Evolutionary conservation across 2,113 vertebrate species (phyloP), one percentile per base, ranked within the genome.

Genomic region (Amphiprion ocellaris): DNA sequence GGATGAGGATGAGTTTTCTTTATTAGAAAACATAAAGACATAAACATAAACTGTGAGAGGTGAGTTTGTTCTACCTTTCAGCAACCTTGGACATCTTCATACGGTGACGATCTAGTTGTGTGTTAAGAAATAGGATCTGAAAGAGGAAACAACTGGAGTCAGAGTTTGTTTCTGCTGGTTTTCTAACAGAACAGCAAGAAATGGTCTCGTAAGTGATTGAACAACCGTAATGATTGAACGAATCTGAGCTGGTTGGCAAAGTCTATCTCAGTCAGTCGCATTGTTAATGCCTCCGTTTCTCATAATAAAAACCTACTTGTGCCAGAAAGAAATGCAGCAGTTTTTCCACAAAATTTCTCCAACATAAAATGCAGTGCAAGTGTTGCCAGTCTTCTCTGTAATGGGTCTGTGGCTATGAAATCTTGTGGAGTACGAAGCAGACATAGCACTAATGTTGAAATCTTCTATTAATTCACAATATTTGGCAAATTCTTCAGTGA

Each of bases 81-180:
- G 98, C 97, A 81, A 99, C 98, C 95, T 99, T 99, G 77, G 98
- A 99, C 97, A 99, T 98, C 95, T 99, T 99, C 96, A 99, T 95
- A 94, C 98, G 96, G 92, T 99, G 98, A 77, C 98, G 96, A 88
- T 99, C 98, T 47, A 99, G 94, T 93, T 99, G 98, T 50, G 94
- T 79, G 63, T 96, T 97, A 92, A 99, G 95, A 93, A 99, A 99
- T 49, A 93, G 76, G 90, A 99, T 99, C 98, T 99, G 94, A 64
- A 78, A 49, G 23, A 64, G 49, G 2, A 55, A 6, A 66, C 0
- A 15, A 68, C 14, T 70, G 85, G 77, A 37, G 58, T 68, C 63
- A 65, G 12, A 10, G 56, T 53, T 47, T 63, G 46, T 33, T 33
- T 23, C 24, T 10, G 23, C 12, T 19, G 28, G 11, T 52, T 67